Evolutionary conservation across 1,140 invertebrate genomes (phyloP), one percentile per base, ranked within the genome.

Genomic region (Drosophila asahinai): DNA sequence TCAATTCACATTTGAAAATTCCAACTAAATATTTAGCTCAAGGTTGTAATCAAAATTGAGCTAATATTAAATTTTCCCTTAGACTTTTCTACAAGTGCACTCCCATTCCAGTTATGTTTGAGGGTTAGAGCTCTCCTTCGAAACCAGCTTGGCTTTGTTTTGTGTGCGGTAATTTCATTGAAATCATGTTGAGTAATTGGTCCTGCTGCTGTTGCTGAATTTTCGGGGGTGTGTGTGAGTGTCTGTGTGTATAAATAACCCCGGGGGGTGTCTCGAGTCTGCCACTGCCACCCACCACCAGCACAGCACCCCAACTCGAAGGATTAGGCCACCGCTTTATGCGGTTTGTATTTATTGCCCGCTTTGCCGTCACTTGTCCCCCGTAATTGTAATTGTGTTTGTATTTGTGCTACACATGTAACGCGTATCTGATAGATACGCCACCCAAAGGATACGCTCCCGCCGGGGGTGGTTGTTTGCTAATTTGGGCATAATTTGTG

Each of bases 181-280:
- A 92, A 92, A 92, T 92, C 86, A 92, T 92, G 91, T 92, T 92
- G 91, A 92, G 91, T 92, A 92, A 92, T 92, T 92, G 91, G 87
- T 73, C 30, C 47, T 66, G 45, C 64, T 49, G 77, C 75, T 78
- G 74, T 55, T 71, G 70, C 78, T 47, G 38, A 71, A 66, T 62
- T 74, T 66, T 62, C 59, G 65, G 65, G 84, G 81, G 77, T 25
- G 11, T 47, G 45, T 47, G 52, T 55, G 33, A 22, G 11, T 47
- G 45, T 47, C 33, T 55, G 33, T 38, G 19, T 72, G 68, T 79
- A 86, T 90, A 90, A 89, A 86, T 90, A 90, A 90, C 71, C 71
- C 59, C 67, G 59, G 68, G 84, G 60, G 80, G 80, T 80, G 83
- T 76, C 70, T 87, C 54, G 36, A 40, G 19, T 38, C 63, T 42